phyloP scores from a whole-genome alignment of 2,113 vertebrate species.

The Phaetusa simplex region DNA sequence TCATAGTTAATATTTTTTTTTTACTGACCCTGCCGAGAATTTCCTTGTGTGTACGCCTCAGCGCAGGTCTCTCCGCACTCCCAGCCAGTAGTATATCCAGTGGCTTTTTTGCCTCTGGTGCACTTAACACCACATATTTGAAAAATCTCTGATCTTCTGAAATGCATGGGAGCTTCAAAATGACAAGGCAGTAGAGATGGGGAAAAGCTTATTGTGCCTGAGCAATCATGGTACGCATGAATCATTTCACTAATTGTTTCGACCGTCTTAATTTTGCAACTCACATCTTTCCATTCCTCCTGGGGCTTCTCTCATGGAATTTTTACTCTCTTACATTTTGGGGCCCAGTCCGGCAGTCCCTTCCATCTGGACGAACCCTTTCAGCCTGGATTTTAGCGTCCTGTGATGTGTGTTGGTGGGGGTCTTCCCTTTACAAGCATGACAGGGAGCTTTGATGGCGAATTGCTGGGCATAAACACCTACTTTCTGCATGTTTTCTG shows the following conservation, averaged over 20 bases:
- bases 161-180: background rate
- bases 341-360: background rate
- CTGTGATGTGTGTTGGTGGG: fast-evolving
- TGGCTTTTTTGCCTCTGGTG: background rate
- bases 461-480: background rate
- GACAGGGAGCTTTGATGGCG: background rate
- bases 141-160: background rate
- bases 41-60: background rate
- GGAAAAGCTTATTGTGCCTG: background rate
- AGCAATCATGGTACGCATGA: background rate
- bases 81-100: background rate
- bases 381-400: background rate
- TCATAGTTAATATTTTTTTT: background rate
- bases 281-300: background rate
- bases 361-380: background rate
- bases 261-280: background rate
- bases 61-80: background rate
- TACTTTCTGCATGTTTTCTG: background rate
- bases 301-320: background rate
- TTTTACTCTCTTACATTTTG: background rate
- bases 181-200: background rate
- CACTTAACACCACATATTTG: background rate
- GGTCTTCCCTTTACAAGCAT: background rate
- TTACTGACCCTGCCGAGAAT: background rate
- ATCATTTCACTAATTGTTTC: background rate